Evolutionary conservation across 2,888 invertebrate genomes (phyloP).

Genomic region (Troides helena): DNA sequence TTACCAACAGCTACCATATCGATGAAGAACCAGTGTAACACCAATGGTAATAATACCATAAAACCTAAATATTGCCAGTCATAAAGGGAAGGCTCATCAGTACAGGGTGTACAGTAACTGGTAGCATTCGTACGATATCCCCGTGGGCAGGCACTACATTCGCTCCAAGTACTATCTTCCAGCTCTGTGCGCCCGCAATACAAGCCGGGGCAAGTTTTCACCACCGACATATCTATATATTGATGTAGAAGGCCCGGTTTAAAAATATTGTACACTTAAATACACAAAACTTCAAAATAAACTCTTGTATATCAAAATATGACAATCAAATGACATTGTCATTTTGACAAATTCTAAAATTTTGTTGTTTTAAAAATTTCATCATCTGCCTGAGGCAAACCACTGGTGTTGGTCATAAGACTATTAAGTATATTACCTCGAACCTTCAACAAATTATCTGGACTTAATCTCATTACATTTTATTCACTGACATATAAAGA

Average conservation of each 20-base stretch:
- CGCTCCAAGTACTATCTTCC: constrained; percentile 84
- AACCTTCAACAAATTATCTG: no score
- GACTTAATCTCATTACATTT: no score
- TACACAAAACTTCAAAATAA: neutral
- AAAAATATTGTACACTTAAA: neutral
- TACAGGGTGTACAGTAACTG: constrained; percentile 89
- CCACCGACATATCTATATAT: constrained; percentile 49
- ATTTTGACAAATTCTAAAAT: no score
- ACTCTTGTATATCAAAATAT: neutral
- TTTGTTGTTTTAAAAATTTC: no score
- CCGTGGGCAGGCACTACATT: constrained; percentile 92
- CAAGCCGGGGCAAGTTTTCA: constrained; percentile 86
- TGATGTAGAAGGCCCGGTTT: neutral
- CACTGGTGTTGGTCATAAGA: no score
- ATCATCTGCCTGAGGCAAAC: no score
- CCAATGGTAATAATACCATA: constrained; percentile 92
- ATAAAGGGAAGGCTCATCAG: constrained; percentile 87
- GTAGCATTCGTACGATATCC: constrained; percentile 87
- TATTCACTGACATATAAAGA: no score
- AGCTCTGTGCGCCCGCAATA: constrained; percentile 89
- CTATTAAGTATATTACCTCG: no score
- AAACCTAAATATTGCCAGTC: constrained; percentile 97
- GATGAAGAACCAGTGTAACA: constrained; percentile 95
- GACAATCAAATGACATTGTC: no score
- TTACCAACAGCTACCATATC: constrained; percentile 89